Percentiles rank a stretch among this genome's conserved stretches.
phyloP scores from a whole-genome alignment of 2,113 vertebrate genomes.

The Chroicocephalus ridibundus region DNA sequence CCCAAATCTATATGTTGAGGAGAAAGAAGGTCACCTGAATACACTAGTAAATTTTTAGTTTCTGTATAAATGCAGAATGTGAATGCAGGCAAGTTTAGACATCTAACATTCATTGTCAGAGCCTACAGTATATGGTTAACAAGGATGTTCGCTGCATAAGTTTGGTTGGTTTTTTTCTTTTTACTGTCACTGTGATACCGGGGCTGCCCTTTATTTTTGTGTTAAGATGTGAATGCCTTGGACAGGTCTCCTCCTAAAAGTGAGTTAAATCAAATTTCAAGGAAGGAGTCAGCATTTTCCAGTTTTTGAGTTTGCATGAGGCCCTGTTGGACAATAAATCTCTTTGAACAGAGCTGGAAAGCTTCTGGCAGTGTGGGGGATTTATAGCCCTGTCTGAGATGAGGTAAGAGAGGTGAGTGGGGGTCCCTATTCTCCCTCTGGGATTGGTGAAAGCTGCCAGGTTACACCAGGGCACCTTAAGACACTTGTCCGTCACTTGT shows the following conservation, averaged over 20 bases:
- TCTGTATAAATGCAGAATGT: not conserved
- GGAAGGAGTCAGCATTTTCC: not conserved
- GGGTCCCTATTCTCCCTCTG: not conserved
- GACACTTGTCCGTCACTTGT: not conserved
- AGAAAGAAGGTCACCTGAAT: not conserved
- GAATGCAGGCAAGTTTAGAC: not conserved
- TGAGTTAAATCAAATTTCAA: not conserved
- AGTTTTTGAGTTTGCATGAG: not conserved
- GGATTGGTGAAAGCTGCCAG: not conserved
- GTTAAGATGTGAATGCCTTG: not conserved
- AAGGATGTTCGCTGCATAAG: not conserved
- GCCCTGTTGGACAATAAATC: not conserved
- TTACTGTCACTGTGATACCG: not conserved
- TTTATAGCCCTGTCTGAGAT: not conserved
- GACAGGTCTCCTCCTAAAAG: not conserved
- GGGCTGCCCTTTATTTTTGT: not conserved
- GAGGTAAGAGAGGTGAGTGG: not conserved
- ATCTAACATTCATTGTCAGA: not conserved
- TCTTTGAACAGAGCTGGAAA: not conserved
- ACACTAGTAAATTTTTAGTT: not conserved
- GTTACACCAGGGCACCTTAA: not conserved
- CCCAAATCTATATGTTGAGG: not conserved
- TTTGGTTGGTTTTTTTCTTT: too few relatives aligned
- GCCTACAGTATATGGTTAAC: not conserved
- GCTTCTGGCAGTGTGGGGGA: not conserved